Base-by-base conservation (phyloP, 2,797 vertebrate species). In the Meda fulgida region DNA sequence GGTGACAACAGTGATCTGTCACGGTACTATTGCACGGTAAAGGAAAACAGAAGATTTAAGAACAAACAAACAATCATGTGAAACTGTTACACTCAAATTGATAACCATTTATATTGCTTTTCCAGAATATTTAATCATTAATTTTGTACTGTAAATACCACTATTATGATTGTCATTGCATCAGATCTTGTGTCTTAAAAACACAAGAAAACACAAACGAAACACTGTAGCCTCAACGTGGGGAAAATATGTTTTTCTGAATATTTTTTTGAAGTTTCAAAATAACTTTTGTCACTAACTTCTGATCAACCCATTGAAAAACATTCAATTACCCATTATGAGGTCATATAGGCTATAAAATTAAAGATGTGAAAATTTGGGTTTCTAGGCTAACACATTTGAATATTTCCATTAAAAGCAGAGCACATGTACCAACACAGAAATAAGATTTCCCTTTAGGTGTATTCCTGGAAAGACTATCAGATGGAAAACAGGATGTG, bases 1-100 rank as follows among this genome's bases (percentile, higher is more conserved):
- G 43, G 18, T 81, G 67, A 78, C 16, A 66, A 85, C 43, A 53
- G 78, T 63, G 36, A 80, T 73, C 43, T 31, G 63, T 53, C 26
- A 79, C 48, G 26, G 26, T 13, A 70, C 67, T 67, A 34, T 65
- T 71, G 23, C 46, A 38, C 26, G 69, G 51, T 51, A 55, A 48
- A 72, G 78, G 69, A 40, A 76, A 78, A 58, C n/a, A 48, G 31
- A 78, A 34, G 63, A 76, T 66, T 11, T 18, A 60, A 72, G 21
- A 31, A 69, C 46, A 31, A 31, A 31, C 31, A 31, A 48, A 77
- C 29, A 53, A 10, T 34, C 65, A 60, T 70, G 66, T 71, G 51
- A 70, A 67, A 40, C n/a, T 84, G 48, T 60, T 77, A 16, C 46
- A 77, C 1, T 2, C 43, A 75, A 77, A 29, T 18, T 4, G n/a